Evolutionary conservation across 2,888 invertebrate species (phyloP), one percentile per base, ranked within the genome.

Genomic region (Morpho helenor): DNA sequence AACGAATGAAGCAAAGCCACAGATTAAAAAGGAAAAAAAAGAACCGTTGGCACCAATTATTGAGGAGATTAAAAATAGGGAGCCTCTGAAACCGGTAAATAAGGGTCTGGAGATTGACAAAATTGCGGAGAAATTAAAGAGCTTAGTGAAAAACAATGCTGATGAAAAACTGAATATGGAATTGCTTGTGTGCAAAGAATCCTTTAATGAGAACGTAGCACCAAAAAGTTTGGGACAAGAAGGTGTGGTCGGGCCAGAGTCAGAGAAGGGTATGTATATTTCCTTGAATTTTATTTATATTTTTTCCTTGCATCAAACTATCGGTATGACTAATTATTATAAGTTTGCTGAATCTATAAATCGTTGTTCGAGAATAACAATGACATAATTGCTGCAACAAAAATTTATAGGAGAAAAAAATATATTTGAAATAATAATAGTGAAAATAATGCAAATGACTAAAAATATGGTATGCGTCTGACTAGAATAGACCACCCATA

Each of bases 71-170:
- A 84, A 80, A 63, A 82, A 68, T 52, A 72, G 84, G 16, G 84
- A 87, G 45, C 78, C 82, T 0, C 57, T 82, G 23, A 86, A 83
- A 60, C 61, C 65, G 7, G 68, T 67, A 10, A 74, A 69, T 55
- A 82, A 76, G 68, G 76, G 77, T 4, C 67, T 67, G n/a, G 88
- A 86, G 64, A 90, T 90, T 39, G 84, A 87, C 63, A 88, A 87
- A 67, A 90, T 90, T 40, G 90, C 90, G 0, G 90, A 88, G 67
- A 90, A 89, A 67, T 67, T 90, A 43, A 87, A 84, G 67, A 84
- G 76, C 57, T 64, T 88, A 54, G 80, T 87, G 42, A 77, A 75
- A 49, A 76, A 66, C 6, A 80, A 68, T 7, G 75, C 69, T 2
- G 77, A 77, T 22, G 80, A 82, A 31, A 77, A 71, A 44, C 68